Evolutionary conservation across 2,113 vertebrate species (phyloP).

Genomic region (Cheirogaleus medius): DNA sequence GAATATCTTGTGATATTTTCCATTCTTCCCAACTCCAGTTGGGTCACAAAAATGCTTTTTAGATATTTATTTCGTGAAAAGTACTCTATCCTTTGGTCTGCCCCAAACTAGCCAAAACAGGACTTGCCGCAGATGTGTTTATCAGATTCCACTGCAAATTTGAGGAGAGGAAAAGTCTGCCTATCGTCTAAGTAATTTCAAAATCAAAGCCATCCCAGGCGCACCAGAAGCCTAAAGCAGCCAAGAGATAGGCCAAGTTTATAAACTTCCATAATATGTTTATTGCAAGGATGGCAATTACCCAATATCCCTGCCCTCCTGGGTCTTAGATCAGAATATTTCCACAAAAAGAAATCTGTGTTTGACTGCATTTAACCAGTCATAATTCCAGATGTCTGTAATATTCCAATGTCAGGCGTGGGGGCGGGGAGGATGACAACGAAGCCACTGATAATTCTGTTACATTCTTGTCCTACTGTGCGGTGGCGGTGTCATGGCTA

Average conservation of each 20-base stretch:
- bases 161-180: slow-evolving; percentile 73
- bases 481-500: background rate
- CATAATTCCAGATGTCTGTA: slow-evolving; percentile 83
- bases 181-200: slow-evolving; percentile 78
- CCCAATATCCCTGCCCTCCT: slow-evolving; percentile 79
- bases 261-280: slow-evolving; percentile 82
- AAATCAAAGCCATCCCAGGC: slow-evolving; percentile 76
- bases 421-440: background rate
- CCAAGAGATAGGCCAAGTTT: slow-evolving; percentile 78
- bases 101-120: slow-evolving; percentile 52
- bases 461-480: slow-evolving; percentile 54
- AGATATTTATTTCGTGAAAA: slow-evolving; percentile 34
- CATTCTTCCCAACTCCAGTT: slow-evolving; percentile 38
- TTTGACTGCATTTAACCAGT: slow-evolving; percentile 76
- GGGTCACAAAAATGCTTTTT: slow-evolving; percentile 41
- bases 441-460: slow-evolving; percentile 73
- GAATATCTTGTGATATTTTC: slow-evolving; percentile 66
- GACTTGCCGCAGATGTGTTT: slow-evolving; percentile 65
- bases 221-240: slow-evolving; percentile 74
- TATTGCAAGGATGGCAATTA: slow-evolving; percentile 75
- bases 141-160: slow-evolving; percentile 78
- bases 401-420: slow-evolving; percentile 21
- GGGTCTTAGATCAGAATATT: slow-evolving; percentile 78
- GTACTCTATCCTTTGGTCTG: background rate
- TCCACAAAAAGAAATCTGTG: slow-evolving; percentile 72